phyloP scores from a whole-genome alignment of 2,888 invertebrate species.

The Cryptops parisi region DNA sequence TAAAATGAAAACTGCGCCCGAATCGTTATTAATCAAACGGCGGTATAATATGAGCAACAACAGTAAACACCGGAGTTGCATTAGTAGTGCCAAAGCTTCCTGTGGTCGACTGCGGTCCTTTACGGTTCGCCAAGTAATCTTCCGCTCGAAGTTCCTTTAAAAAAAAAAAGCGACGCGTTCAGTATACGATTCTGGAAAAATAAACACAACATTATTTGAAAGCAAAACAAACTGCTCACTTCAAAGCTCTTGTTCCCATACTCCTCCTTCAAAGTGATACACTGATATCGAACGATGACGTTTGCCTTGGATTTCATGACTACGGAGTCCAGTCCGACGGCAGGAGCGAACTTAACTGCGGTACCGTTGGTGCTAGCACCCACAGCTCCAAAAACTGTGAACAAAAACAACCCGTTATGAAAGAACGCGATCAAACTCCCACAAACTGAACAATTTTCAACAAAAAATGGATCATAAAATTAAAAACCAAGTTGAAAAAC shows the following conservation, averaged over 20 bases:
- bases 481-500: too few relatives aligned
- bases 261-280: slow-evolving; percentile 98
- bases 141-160: slow-evolving; percentile 68
- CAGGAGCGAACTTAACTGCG: slow-evolving; percentile 69
- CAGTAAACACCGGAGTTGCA: slow-evolving; percentile 19
- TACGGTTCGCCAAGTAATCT: slow-evolving; percentile 80
- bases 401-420: too few relatives aligned
- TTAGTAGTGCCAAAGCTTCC: slow-evolving; percentile 20
- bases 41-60: too few relatives aligned
- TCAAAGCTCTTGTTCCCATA: slow-evolving; percentile 90
- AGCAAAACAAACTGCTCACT: slow-evolving; percentile 23
- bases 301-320: slow-evolving; percentile 67
- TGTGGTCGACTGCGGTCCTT: slow-evolving; percentile 44
- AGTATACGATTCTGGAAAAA: neutral
- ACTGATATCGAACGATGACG: slow-evolving; percentile 86
- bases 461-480: neutral
- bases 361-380: slow-evolving; percentile 47
- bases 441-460: too few relatives aligned
- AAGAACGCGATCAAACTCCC: too few relatives aligned
- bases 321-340: slow-evolving; percentile 76
- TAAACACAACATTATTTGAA: neutral
- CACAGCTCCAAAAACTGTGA: slow-evolving; percentile 28
- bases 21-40: too few relatives aligned
- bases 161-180: slow-evolving; percentile 2
- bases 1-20: too few relatives aligned